phyloP scores from a whole-genome alignment of 1,140 invertebrate genomes.

The Globodera rostochiensis region DNA sequence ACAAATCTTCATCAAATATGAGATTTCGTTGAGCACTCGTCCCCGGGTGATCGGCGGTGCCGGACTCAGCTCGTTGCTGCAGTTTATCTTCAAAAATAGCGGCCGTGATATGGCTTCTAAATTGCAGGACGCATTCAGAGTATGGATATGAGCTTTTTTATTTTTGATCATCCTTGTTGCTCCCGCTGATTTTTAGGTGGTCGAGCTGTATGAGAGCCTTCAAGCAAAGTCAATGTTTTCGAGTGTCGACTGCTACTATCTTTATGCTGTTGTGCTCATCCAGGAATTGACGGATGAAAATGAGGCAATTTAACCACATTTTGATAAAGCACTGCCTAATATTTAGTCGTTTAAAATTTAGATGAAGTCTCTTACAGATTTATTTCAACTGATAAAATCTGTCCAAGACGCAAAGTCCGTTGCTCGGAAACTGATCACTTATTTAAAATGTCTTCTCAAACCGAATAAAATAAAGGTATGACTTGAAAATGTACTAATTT shows the following conservation, averaged over 20 bases:
- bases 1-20: conserved; percentile 36
- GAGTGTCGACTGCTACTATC: conserved; percentile 32
- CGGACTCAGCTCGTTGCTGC: conserved; percentile 17
- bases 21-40: conserved; percentile 24
- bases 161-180: conserved; percentile 2
- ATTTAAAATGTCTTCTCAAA: conserved; percentile 23
- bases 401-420: conserved; percentile 23
- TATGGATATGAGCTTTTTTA: not conserved
- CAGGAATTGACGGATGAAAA: conserved; percentile 27
- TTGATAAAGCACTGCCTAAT: too few relatives aligned
- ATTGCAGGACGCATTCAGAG: conserved; percentile 32
- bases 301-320: not conserved
- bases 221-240: conserved; percentile 5
- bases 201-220: conserved; percentile 30
- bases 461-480: conserved; percentile 33
- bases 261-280: conserved; percentile 30
- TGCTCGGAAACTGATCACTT: conserved; percentile 28
- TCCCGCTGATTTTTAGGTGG: conserved; percentile 17
- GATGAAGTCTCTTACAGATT: conserved; percentile 25
- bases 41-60: conserved; percentile 18
- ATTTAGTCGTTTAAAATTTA: not conserved
- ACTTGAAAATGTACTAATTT: not conserved
- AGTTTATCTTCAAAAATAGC: conserved; percentile 39
- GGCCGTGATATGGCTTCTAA: conserved; percentile 12
- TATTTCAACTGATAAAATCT: conserved; percentile 37